phyloP scores from a whole-genome alignment of 1,140 invertebrate genomes.

The Chymomyza costata region DNA sequence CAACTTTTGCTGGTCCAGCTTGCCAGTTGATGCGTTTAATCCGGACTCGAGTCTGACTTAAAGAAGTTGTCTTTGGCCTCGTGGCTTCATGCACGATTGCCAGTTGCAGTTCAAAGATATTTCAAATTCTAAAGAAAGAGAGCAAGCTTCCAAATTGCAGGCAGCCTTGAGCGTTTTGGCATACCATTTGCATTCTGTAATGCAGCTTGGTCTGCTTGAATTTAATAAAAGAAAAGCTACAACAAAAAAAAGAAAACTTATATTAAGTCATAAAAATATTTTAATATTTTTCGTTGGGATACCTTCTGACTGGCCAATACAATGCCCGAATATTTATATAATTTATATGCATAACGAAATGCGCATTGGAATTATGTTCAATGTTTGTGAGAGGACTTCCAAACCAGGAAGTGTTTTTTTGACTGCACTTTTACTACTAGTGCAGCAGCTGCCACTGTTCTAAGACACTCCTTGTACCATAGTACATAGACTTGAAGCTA shows the following conservation, averaged over 20 bases:
- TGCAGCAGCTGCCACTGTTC: no score
- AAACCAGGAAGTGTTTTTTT: conserved; percentile 60
- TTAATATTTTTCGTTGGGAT: conserved; percentile 55
- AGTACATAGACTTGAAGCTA: no score
- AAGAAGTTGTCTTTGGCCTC: conserved; percentile 9
- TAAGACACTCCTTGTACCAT: no score
- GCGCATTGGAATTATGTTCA: conserved; percentile 63
- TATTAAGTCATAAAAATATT: conserved; percentile 73
- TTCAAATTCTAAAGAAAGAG: conserved; percentile 57
- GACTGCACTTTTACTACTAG: no score
- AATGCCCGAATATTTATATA: not conserved
- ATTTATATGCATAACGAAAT: conserved; percentile 64
- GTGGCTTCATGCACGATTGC: conserved; percentile 68
- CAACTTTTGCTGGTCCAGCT: conserved; percentile 34
- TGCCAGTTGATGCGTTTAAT: conserved; percentile 4
- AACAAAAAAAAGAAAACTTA: no score
- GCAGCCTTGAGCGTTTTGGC: conserved; percentile 14
- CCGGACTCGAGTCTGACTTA: conserved; percentile 6
- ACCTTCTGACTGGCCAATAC: conserved; percentile 12
- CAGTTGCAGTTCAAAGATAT: conserved; percentile 72
- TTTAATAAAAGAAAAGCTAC: no score
- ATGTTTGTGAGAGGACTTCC: conserved; percentile 36
- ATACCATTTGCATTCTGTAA: conserved; percentile 66
- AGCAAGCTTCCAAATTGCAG: conserved; percentile 1
- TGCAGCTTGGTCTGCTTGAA: conserved; percentile 53